Evolutionary conservation across 2,797 vertebrate genomes (phyloP).

Genomic region (Morelia viridis): DNA sequence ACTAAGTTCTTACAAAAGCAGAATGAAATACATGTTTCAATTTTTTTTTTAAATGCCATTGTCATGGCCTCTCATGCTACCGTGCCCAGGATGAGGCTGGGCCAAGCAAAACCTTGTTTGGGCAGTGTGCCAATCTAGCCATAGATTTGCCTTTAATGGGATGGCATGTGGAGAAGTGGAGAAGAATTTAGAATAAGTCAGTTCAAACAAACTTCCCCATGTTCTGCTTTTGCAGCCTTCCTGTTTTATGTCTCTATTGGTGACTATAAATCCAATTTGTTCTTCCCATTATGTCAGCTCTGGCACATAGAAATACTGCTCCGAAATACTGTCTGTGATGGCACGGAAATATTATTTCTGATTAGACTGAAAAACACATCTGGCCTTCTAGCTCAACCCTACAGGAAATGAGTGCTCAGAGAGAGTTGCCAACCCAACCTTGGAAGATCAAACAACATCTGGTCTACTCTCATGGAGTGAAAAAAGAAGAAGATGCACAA

Average conservation of each 20-base stretch:
- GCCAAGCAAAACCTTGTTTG: background rate
- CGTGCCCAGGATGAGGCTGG: background rate
- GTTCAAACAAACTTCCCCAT: background rate
- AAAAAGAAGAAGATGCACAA: constrained; percentile 19
- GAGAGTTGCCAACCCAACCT: background rate
- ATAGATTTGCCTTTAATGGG: background rate
- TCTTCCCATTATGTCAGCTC: constrained; percentile 1
- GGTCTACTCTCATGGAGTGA: background rate
- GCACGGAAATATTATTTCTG: background rate
- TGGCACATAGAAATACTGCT: background rate
- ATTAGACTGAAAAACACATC: constrained; percentile 5
- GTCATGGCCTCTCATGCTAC: background rate
- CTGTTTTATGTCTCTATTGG: background rate
- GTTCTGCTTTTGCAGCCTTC: background rate
- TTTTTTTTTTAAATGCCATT: background rate
- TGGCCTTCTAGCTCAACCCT: background rate
- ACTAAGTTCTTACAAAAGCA: background rate
- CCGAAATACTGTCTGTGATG: background rate
- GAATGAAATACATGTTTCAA: background rate
- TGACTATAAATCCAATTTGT: background rate
- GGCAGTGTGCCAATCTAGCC: no score
- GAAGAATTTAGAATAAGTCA: background rate
- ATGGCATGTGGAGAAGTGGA: background rate
- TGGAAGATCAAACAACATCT: background rate
- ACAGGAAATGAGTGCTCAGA: background rate